phyloP scores from a whole-genome alignment of 2,888 invertebrate species.

The Lepidocyrtoides sp. region DNA sequence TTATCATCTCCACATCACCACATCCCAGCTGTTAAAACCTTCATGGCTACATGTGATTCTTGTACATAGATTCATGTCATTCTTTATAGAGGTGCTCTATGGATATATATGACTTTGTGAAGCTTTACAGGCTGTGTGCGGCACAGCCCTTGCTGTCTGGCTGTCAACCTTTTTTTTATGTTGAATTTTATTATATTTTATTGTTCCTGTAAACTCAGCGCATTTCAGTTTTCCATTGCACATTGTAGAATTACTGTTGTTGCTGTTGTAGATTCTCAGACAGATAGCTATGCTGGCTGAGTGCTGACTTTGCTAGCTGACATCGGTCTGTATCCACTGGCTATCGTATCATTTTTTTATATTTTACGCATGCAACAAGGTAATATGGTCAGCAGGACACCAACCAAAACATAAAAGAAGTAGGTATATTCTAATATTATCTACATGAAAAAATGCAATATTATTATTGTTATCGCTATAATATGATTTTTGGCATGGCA shows the following conservation, averaged over 20 bases:
- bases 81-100: neutral
- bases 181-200: no score
- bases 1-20: neutral
- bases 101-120: neutral
- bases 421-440: neutral
- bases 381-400: constrained; percentile 42
- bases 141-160: neutral
- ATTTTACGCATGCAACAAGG: constrained; percentile 45
- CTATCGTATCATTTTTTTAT: neutral
- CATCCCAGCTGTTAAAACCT: constrained; percentile 14
- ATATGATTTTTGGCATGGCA: no score
- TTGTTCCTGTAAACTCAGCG: neutral
- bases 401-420: neutral
- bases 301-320: neutral
- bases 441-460: neutral
- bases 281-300: no score
- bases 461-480: constrained; percentile 2
- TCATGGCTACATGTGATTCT: neutral
- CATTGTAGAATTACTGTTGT: constrained; percentile 1
- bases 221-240: neutral
- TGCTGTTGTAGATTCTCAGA: neutral
- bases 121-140: no score
- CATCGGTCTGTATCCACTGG: neutral
- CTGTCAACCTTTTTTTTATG: neutral
- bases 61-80: neutral